phyloP scores from a whole-genome alignment of 2,113 vertebrate species.

The Zapus hudsonius region DNA sequence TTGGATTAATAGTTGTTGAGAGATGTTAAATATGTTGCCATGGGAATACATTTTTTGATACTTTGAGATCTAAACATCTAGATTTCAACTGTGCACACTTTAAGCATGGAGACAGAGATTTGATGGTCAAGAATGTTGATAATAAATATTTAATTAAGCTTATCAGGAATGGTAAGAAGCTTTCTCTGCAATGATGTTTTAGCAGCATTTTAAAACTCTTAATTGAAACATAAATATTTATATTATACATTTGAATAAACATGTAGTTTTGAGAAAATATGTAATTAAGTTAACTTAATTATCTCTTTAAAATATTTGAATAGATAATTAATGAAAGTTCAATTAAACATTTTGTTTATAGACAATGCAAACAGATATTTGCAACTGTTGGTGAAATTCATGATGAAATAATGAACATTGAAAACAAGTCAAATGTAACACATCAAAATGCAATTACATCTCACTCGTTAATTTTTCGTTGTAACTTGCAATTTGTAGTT shows the following conservation, averaged over 20 bases:
- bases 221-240: slow-evolving; percentile 34
- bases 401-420: background rate
- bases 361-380: background rate
- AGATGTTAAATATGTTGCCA: background rate
- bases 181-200: background rate
- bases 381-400: background rate
- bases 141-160: background rate
- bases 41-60: background rate
- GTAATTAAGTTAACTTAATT: background rate
- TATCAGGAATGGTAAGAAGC: background rate
- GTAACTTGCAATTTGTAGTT: background rate
- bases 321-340: background rate
- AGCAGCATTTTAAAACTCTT: background rate
- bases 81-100: no score
- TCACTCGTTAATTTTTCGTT: background rate
- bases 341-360: background rate
- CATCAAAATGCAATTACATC: background rate
- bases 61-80: background rate
- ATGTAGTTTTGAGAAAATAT: background rate
- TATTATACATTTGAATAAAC: background rate
- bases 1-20: background rate
- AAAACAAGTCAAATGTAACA: slow-evolving; percentile 25
- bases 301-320: slow-evolving; percentile 25
- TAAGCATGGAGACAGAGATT: no score
- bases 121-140: background rate